Percentiles rank a stretch among this genome's conserved stretches.
Conservation (phyloP, 2,797 vertebrate species). For the Phoebastria nigripes region DNA sequence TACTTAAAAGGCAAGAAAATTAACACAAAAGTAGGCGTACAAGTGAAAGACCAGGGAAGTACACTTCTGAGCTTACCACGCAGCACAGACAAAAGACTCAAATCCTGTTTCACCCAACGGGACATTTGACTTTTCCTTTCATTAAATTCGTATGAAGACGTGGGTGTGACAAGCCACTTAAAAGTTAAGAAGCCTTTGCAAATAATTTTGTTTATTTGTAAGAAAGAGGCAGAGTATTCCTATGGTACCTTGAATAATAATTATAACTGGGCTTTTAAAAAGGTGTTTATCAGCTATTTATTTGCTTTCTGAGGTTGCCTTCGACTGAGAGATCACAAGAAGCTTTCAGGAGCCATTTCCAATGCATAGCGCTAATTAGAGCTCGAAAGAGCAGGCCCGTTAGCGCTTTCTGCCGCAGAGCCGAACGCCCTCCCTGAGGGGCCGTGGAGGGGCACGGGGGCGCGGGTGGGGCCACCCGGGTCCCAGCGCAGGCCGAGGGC, state of each 20-base stretch:
- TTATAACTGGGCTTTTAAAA: background rate
- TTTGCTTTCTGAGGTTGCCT: background rate
- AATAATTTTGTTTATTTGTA: background rate
- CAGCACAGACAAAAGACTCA: background rate
- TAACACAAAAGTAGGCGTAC: background rate
- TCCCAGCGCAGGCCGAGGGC: fast-evolving
- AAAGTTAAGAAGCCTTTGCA: background rate
- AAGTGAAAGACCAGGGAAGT: background rate
- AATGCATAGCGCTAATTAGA: background rate
- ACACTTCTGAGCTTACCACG: background rate
- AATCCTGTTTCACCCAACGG: background rate
- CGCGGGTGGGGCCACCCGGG: fast-evolving
- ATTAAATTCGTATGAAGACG: background rate
- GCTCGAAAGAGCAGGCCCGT: background rate
- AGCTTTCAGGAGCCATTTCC: background rate
- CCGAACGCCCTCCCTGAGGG: background rate
- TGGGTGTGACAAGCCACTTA: background rate
- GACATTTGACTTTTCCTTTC: background rate
- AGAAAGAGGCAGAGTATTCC: background rate
- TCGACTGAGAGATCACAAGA: background rate
- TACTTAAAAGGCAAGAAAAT: background rate
- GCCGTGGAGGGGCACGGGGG: background rate
- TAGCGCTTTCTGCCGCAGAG: background rate
- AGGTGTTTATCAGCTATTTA: background rate
- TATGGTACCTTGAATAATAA: background rate